Evolutionary conservation across 2,888 invertebrate genomes (phyloP).

Genomic region (Meteorus cinctellus): DNA sequence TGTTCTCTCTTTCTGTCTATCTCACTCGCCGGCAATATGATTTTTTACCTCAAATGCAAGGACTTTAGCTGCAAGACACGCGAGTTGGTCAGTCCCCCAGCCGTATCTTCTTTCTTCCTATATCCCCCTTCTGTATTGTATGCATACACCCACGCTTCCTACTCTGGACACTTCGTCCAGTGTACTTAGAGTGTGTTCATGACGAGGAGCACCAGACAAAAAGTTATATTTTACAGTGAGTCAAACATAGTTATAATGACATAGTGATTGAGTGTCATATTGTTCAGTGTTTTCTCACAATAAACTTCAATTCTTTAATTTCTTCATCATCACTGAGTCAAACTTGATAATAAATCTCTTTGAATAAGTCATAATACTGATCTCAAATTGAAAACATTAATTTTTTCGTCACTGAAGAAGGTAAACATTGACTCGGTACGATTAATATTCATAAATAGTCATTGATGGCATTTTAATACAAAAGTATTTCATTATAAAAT

Average conservation of each 20-base stretch:
- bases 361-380: neutral
- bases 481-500: neutral
- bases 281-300: neutral
- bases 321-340: neutral
- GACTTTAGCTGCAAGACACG: neutral
- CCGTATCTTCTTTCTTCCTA: constrained; percentile 35
- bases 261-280: constrained; percentile 15
- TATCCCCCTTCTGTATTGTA: constrained; percentile 22
- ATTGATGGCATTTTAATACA: neutral
- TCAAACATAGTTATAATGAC: constrained; percentile 8
- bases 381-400: neutral
- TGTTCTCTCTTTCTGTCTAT: constrained; percentile 18
- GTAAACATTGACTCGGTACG: neutral
- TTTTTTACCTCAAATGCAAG: constrained; percentile 21
- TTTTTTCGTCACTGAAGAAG: neutral
- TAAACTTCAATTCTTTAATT: neutral
- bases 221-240: constrained; percentile 9
- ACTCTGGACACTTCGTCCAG: constrained; percentile 38
- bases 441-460: neutral
- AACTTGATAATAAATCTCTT: neutral
- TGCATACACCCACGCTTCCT: constrained; percentile 36
- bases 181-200: constrained; percentile 56
- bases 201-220: constrained; percentile 52
- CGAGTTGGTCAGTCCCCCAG: constrained; percentile 31
- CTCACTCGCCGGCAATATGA: neutral